Base-by-base conservation (phyloP, 2,888 invertebrate species). In the Adineta ricciae region DNA sequence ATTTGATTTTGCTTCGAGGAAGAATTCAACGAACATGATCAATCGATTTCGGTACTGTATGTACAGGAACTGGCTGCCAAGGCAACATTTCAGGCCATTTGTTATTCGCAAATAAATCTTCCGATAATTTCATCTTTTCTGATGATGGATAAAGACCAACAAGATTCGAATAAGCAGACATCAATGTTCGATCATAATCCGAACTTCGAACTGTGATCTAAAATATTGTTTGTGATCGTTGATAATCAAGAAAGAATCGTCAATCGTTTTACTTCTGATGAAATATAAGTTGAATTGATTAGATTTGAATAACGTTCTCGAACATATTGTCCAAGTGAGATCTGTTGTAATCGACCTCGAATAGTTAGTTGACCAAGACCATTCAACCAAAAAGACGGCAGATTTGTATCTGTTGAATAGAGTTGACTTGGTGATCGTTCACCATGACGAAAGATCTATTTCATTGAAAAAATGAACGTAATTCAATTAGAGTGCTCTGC, bases 341-440 rank as follows among this genome's bases (percentile, higher is more conserved):
- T 82, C 19, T 86, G 86, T 83, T 86, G 84, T 32, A 41, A n/a
- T 82, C 84, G 83, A 16, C 86, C 86, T 27, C n/a, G 49, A 27
- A 27, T 36, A 14, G 86, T 86, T 21, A 86, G 56, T 83, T 86
- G 85, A 32, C 86, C 86, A 52, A 86, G 83, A 41, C 86, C 86
- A 24, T 85, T 73, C 21, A 64, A 83, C 86, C 86, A 86, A 64
- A 14, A 27, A n/a, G 41, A 32, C 11, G 52, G 73, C 38, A 50
- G 38, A 50, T 83, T 78, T 21, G 73, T 38, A 32, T 83, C 46
- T 1, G 83, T 86, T 21, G 83, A 84, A 84, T 84, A 86, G 1
- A 73, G 21, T 7, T 56, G n/a, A 24, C 84, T 87, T 21, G 86
- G 86, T 32, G 85, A 73, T 14, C 86, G 85, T 78, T 86, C 86